phyloP scores from a whole-genome alignment of 2,113 vertebrate species.

The Thunnus thynnus region DNA sequence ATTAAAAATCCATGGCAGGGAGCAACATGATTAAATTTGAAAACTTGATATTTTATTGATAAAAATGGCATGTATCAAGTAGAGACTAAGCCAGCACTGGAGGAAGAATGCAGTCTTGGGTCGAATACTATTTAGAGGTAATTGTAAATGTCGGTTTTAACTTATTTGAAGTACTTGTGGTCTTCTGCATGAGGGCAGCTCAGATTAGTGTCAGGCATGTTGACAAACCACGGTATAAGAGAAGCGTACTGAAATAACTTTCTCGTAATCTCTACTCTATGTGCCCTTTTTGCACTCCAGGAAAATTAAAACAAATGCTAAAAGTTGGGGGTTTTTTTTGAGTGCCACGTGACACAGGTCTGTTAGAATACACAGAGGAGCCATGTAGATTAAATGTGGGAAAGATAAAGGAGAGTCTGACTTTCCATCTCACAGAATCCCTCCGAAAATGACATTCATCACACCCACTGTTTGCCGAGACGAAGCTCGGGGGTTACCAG shows the following conservation, averaged over 20 bases:
- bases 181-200: conserved; percentile 6
- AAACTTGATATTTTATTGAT: conserved; percentile 57
- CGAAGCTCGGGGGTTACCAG: conserved; percentile 54
- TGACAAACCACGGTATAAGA: conserved; percentile 15
- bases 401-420: conserved; percentile 28
- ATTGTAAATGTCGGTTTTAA: conserved; percentile 60
- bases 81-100: conserved; percentile 16
- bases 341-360: not conserved
- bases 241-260: conserved; percentile 8
- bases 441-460: conserved; percentile 59
- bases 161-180: conserved; percentile 5
- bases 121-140: conserved; percentile 17
- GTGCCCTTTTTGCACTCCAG: not conserved
- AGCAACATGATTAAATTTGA: conserved; percentile 13
- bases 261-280: not conserved
- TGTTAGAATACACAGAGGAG: not conserved
- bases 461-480: conserved; percentile 61
- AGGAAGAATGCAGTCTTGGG: conserved; percentile 11
- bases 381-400: conserved; percentile 26
- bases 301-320: conserved; percentile 15
- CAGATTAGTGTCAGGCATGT: conserved; percentile 14
- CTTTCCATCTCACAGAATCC: conserved; percentile 15
- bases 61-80: not conserved
- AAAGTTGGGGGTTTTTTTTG: not conserved
- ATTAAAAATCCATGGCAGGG: conserved; percentile 19